Conservation (phyloP, 2,113 vertebrate species). For the Suncus etruscus region DNA sequence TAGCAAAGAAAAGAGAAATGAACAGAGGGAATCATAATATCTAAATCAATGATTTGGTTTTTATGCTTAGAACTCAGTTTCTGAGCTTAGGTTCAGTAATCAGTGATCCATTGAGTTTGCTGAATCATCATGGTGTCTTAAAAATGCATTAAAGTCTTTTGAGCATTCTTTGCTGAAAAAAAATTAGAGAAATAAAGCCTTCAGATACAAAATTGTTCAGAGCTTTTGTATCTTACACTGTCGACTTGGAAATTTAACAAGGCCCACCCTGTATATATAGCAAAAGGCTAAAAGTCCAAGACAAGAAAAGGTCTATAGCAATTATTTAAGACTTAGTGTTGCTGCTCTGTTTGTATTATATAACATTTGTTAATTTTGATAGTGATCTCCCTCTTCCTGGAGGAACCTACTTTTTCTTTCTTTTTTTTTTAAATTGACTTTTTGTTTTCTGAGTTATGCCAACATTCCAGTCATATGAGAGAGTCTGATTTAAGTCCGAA, state of each 20-base stretch:
- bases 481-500: conserved; percentile 80
- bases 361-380: conserved; percentile 34
- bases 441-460: conserved; percentile 84
- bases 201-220: conserved; percentile 41
- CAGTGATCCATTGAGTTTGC: not conserved
- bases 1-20: conserved; percentile 4
- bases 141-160: not conserved
- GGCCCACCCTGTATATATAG: conserved; percentile 41
- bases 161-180: conserved; percentile 40
- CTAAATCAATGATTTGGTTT: conserved; percentile 19
- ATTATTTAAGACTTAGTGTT: not conserved
- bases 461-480: conserved; percentile 87
- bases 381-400: conserved; percentile 60
- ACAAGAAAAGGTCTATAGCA: conserved; percentile 36
- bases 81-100: conserved; percentile 23
- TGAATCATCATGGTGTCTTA: conserved; percentile 21
- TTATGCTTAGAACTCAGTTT: not conserved
- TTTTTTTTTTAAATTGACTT: conserved; percentile 69
- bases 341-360: not conserved
- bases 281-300: conserved; percentile 21
- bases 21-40: not conserved
- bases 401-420: conserved; percentile 56
- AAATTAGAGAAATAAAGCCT: conserved; percentile 32
- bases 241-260: conserved; percentile 40
- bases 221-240: conserved; percentile 36